Conservation (phyloP, 2,888 invertebrate species). For the Halocaridina rubra region DNA sequence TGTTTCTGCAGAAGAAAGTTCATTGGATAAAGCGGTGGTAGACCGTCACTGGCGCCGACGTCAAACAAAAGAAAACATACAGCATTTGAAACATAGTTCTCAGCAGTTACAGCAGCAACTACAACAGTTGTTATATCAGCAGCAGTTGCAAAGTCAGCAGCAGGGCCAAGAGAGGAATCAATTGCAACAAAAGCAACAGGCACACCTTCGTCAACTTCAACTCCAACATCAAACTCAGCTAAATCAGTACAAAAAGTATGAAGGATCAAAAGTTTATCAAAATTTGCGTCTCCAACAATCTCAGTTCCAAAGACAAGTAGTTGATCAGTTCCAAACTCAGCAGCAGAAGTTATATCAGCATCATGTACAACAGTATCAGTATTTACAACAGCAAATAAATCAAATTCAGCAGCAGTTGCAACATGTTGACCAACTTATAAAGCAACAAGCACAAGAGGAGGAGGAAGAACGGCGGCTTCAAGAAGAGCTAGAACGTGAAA, state of each 20-base stretch:
- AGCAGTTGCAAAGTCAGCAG: conserved; percentile 14
- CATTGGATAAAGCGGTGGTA: neutral
- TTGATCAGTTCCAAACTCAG: conserved; percentile 19
- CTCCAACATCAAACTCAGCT: neutral
- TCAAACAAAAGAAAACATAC: conserved; percentile 9
- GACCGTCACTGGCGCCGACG: conserved; percentile 11
- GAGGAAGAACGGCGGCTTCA: neutral
- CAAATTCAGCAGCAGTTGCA: conserved; percentile 20
- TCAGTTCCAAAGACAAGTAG: neutral
- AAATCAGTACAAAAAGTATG: neutral
- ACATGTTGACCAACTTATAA: neutral
- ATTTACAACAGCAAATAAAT: conserved; percentile 10
- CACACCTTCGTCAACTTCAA: neutral
- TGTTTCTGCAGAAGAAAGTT: conserved; percentile 10
- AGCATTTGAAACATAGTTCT: neutral
- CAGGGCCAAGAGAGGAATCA: neutral
- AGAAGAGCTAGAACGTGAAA: neutral
- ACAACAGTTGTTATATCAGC: conserved; percentile 18
- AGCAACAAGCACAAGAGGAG: neutral
- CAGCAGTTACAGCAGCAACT: conserved; percentile 23
- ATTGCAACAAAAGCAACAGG: conserved; percentile 9
- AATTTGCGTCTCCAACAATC: conserved; percentile 10
- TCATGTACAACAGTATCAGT: conserved; percentile 19
- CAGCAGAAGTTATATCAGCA: conserved; percentile 11
- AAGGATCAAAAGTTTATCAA: neutral